These are phyloP conservation scores for Tholera decimalis DNA, from an alignment of 2,888 invertebrate genomes.

Conservation along the genomic window DNA sequence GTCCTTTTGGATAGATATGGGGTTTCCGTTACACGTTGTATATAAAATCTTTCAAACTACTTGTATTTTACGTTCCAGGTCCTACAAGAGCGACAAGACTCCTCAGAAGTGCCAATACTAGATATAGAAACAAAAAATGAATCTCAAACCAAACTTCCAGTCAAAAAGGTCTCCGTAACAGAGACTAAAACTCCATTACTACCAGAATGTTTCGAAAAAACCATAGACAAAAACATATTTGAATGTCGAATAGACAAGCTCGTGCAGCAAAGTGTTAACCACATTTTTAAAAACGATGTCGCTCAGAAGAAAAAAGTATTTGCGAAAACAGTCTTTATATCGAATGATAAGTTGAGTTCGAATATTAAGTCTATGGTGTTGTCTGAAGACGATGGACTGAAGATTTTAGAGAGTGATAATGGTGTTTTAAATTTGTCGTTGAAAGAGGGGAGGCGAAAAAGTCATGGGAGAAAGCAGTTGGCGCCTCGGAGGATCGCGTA, in stretches of 20 bases:
- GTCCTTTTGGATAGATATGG: no score
- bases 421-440: slow-evolving; percentile 85
- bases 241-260: slow-evolving; percentile 86
- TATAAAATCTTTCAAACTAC: no score
- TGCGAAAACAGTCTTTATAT: slow-evolving; percentile 86
- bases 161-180: slow-evolving; percentile 63
- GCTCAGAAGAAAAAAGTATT: slow-evolving; percentile 79
- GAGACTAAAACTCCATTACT: slow-evolving; percentile 69
- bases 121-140: slow-evolving; percentile 65
- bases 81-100: slow-evolving; percentile 76
- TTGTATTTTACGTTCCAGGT: slow-evolving; percentile 70
- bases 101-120: slow-evolving; percentile 76
- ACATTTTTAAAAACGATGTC: slow-evolving; percentile 78
- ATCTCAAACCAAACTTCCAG: slow-evolving; percentile 67
- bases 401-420: slow-evolving; percentile 65
- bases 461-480: slow-evolving; percentile 86
- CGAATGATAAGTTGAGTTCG: slow-evolving; percentile 71
- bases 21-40: no score
- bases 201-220: slow-evolving; percentile 69
- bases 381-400: slow-evolving; percentile 60
- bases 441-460: slow-evolving; percentile 80
- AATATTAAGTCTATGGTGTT: slow-evolving; percentile 71
- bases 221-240: slow-evolving; percentile 72
- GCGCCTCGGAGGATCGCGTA: slow-evolving; percentile 85
- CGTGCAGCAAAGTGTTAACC: slow-evolving; percentile 86